phyloP scores from a whole-genome alignment of 2,797 vertebrate species.

The Hylomyscus alleni region DNA sequence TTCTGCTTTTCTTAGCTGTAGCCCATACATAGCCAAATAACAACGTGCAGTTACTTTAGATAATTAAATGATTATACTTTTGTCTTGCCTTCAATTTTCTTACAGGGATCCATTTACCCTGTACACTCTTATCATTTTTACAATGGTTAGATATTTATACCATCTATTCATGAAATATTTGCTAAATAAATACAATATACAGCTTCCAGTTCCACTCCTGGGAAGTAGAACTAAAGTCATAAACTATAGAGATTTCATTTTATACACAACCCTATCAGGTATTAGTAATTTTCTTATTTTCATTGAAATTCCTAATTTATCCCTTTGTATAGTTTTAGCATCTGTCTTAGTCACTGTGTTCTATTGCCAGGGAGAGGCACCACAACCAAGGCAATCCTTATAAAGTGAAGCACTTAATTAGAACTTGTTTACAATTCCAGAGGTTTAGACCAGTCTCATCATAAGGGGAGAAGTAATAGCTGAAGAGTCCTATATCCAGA shows the following conservation, averaged over 20 bases:
- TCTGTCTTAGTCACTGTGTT: too few species aligned
- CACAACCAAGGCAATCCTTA: background rate
- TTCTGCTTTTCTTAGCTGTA: background rate
- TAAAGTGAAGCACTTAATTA: background rate
- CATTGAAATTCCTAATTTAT: conserved; percentile 1
- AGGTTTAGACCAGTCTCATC: background rate
- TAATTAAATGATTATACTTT: background rate
- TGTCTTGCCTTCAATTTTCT: background rate
- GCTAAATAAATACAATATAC: conserved; percentile 32
- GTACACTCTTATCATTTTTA: background rate
- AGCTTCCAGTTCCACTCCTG: conserved; percentile 13
- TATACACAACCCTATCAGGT: background rate
- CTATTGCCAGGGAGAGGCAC: background rate
- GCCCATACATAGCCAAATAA: background rate
- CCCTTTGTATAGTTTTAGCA: background rate
- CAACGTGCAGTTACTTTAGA: background rate
- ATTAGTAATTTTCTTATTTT: conserved; percentile 25
- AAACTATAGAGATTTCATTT: background rate
- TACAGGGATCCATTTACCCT: background rate
- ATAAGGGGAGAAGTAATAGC: background rate
- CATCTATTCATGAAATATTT: conserved; percentile 11
- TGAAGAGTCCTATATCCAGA: background rate
- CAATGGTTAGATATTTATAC: background rate
- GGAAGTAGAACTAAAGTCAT: background rate
- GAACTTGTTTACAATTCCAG: background rate